A percentile compares a stretch with the other conserved stretches of the same genome.
Conservation (phyloP, 1,140 invertebrate genomes). For the Asbolus verrucosus region DNA sequence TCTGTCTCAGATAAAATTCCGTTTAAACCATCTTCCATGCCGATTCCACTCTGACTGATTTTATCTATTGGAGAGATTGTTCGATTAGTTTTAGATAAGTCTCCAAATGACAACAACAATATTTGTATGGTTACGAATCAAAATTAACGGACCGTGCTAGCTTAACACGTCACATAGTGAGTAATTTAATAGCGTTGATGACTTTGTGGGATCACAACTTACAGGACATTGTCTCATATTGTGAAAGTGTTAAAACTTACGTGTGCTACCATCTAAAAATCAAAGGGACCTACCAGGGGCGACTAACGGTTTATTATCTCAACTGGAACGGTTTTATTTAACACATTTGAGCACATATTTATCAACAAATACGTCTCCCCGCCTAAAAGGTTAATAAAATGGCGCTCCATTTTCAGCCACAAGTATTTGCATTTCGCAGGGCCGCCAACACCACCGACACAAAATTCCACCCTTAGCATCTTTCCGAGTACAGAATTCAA, state of each 20-base stretch:
- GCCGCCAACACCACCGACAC: conserved; percentile 3
- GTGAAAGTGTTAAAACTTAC: not conserved
- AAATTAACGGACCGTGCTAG: conserved; percentile 4
- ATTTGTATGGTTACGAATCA: conserved; percentile 18
- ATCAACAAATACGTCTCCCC: conserved; percentile 62
- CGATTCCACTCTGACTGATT: conserved; percentile 50
- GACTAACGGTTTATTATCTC: conserved; percentile 14
- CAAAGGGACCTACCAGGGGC: not conserved
- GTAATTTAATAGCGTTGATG: not conserved
- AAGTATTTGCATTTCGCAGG: conserved; percentile 36
- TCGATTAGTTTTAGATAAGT: not conserved
- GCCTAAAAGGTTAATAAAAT: conserved; percentile 71
- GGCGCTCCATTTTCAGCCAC: conserved; percentile 64
- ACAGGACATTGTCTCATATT: conserved; percentile 13
- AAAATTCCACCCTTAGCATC: too few species aligned
- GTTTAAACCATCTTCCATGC: conserved; percentile 64
- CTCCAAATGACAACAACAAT: conserved; percentile 1
- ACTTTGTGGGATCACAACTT: not conserved
- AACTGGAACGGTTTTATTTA: conserved; percentile 27
- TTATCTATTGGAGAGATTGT: not conserved
- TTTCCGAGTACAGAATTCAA: too few species aligned
- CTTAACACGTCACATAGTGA: conserved; percentile 28
- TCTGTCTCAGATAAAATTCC: conserved; percentile 45
- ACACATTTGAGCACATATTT: conserved; percentile 48
- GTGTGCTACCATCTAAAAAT: not conserved